These are phyloP conservation scores for Macroramphosus scolopax DNA, from an alignment of 2,797 vertebrate species.

Conservation along the genomic window DNA sequence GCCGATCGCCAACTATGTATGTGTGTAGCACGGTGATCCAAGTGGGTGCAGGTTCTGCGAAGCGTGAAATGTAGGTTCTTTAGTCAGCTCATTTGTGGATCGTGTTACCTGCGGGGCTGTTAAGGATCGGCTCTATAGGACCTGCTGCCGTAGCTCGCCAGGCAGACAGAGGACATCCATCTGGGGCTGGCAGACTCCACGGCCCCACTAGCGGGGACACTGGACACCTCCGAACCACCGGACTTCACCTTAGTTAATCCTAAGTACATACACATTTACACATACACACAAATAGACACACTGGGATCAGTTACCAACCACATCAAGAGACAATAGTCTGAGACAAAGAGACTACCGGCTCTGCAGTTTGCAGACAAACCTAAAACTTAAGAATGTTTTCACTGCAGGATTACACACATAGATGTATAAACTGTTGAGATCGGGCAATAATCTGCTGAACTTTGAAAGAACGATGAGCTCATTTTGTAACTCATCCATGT, in stretches of 20 bases:
- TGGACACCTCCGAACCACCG: slow-evolving; percentile 55
- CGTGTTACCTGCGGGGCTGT: slow-evolving; percentile 70
- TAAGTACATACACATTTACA: slow-evolving; percentile 53
- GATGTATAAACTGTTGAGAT: slow-evolving; percentile 23
- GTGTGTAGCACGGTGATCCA: slow-evolving; percentile 56
- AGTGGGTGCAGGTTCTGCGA: slow-evolving; percentile 61
- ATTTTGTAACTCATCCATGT: slow-evolving; percentile 8
- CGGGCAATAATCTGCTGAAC: slow-evolving; percentile 12
- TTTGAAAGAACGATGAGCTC: slow-evolving; percentile 19
- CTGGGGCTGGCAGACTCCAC: slow-evolving; percentile 67
- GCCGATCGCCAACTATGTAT: slow-evolving; percentile 29
- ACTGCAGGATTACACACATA: slow-evolving; percentile 29
- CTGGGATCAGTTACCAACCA: slow-evolving; percentile 57
- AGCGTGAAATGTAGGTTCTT: slow-evolving; percentile 75
- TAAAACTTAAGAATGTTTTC: slow-evolving; percentile 34
- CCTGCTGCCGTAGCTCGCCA: slow-evolving; percentile 54
- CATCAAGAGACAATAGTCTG: slow-evolving; percentile 48
- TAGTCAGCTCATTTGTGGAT: slow-evolving; percentile 66
- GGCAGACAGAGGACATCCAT: slow-evolving; percentile 73
- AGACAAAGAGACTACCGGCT: slow-evolving; percentile 42
- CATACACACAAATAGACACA: slow-evolving; percentile 50
- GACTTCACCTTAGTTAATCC: slow-evolving; percentile 64
- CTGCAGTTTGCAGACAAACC: slow-evolving; percentile 49
- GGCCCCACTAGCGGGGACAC: slow-evolving; percentile 65
- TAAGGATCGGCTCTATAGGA: slow-evolving; percentile 66